phyloP scores from a whole-genome alignment of 1,140 invertebrate species.

The Neomicropteryx cornuta region DNA sequence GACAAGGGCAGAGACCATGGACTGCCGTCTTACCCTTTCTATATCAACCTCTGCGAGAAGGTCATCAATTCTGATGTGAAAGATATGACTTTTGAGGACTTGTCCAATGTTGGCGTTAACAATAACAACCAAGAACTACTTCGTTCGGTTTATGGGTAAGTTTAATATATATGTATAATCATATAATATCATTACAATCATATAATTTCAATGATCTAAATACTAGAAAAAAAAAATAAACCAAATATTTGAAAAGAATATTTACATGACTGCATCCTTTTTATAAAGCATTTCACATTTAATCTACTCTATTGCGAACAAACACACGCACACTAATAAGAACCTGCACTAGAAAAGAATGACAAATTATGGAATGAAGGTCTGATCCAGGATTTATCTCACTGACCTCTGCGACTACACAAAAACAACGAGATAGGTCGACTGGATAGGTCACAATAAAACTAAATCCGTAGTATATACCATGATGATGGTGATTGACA shows the following conservation, averaged over 20 bases:
- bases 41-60: slow-evolving; percentile 57
- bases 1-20: slow-evolving; percentile 84
- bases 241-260: too few species aligned
- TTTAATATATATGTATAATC: too few species aligned
- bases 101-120: slow-evolving; percentile 51
- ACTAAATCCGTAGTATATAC: too few species aligned
- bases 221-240: too few species aligned
- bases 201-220: too few species aligned
- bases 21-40: slow-evolving; percentile 71
- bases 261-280: too few species aligned
- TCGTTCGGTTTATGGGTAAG: slow-evolving; percentile 50
- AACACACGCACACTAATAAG: slow-evolving; percentile 2
- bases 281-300: slow-evolving; percentile 20
- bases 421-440: too few species aligned
- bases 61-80: slow-evolving; percentile 25
- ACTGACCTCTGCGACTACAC: too few species aligned
- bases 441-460: too few species aligned
- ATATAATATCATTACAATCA: too few species aligned
- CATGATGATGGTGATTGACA: too few species aligned
- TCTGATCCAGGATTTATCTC: too few species aligned
- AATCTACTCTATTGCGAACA: slow-evolving; percentile 18
- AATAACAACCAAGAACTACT: slow-evolving; percentile 44
- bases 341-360: background rate
- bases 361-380: background rate
- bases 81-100: slow-evolving; percentile 46